A percentile compares a stretch with the other conserved stretches of the same genome.
Evolutionary conservation across 2,113 vertebrate genomes (phyloP).

Genomic region (Microtus ochrogaster): DNA sequence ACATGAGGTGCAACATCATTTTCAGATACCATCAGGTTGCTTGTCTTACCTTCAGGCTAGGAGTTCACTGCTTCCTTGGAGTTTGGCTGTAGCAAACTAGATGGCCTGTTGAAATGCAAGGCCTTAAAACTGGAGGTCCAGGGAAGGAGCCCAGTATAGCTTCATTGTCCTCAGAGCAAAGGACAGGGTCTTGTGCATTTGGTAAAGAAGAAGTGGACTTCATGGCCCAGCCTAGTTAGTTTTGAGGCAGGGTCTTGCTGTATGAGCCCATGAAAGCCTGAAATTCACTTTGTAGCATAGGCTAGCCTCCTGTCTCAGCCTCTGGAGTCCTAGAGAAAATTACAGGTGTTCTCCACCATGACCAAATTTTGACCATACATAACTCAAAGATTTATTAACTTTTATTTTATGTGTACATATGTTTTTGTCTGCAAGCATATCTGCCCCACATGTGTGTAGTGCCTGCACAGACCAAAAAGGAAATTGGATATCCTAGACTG

Average conservation of each 20-base stretch:
- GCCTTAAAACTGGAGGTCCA: not conserved
- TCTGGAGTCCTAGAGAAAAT: not conserved
- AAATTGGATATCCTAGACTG: not conserved
- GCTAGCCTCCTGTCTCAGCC: not conserved
- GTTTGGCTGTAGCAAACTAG: not conserved
- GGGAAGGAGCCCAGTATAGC: not conserved
- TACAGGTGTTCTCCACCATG: not conserved
- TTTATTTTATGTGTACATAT: not conserved
- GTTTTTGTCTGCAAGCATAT: not conserved
- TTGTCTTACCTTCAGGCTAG: too few species aligned
- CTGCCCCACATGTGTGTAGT: not conserved
- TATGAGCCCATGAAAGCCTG: not conserved
- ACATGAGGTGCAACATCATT: not conserved
- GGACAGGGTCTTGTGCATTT: not conserved
- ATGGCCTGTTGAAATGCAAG: not conserved
- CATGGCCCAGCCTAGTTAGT: not conserved
- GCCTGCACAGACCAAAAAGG: too few species aligned
- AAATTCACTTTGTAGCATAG: not conserved
- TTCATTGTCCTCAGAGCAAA: rapidly evolving
- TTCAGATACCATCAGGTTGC: not conserved
- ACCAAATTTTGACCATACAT: not conserved
- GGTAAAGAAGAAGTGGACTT: not conserved
- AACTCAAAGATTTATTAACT: not conserved
- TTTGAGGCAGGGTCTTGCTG: not conserved
- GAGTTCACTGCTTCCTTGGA: not conserved